Base-by-base conservation (phyloP, 1,140 invertebrate species). In the Riptortus pedestris region DNA sequence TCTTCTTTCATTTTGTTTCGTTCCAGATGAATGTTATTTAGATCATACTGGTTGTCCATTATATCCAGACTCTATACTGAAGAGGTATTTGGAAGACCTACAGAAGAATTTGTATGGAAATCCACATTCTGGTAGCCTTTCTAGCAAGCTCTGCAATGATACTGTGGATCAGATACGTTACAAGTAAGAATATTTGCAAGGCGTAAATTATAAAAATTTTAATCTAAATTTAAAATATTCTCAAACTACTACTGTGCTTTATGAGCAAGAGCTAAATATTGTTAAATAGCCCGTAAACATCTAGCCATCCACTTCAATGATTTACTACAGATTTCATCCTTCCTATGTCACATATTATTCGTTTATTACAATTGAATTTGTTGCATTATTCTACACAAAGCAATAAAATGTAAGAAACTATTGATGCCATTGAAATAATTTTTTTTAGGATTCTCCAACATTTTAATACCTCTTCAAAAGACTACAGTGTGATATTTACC, bases 401-500 rank as follows among this genome's bases (percentile, higher is more conserved):
- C n/a, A n/a, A n/a, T n/a, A n/a, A n/a, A n/a, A n/a, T n/a, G n/a
- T n/a, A n/a, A n/a, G n/a, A n/a, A n/a, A n/a, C n/a, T n/a, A n/a
- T n/a, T n/a, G n/a, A n/a, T n/a, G n/a, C n/a, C n/a, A n/a, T n/a
- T n/a, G n/a, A n/a, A n/a, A n/a, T n/a, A n/a, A n/a, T n/a, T n/a
- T n/a, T n/a, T n/a, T n/a, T n/a, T 68, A 92, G 90, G 71, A 80
- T 96, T 67, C 76, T 97, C 22, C 77, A 85, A 38, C 85, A 90
- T 74, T 96, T 97, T 69, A 85, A 93, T 66, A 89, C 91, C 47
- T 82, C 80, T 65, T 70, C 80, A 0, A 82, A 90, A 22, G 84
- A 91, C 60, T 97, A 97, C 73, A 81, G 79, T 69, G 79, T 97
- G 1, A 83, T 98, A 68, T 98, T 98, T 70, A 97, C 93, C 45